Conservation (phyloP, 53 echinoderm and acorn worm species). For the Antedon mediterranea region DNA sequence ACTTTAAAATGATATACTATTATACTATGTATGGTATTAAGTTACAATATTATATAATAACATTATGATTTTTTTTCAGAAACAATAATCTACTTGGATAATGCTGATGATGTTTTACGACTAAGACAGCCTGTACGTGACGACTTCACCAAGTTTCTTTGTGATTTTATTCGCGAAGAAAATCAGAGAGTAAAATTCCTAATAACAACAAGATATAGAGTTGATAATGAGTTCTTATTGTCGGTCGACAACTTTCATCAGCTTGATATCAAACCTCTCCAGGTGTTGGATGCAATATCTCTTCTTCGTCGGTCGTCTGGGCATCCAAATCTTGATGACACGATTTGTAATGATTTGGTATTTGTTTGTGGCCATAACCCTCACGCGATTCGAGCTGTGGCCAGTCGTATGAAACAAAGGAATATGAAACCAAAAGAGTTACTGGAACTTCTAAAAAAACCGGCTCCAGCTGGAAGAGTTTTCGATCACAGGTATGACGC, state of each 20-base stretch:
- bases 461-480: constrained; percentile 15
- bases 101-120: constrained; percentile 67
- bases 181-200: constrained; percentile 57
- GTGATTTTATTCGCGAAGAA: constrained; percentile 19
- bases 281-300: constrained; percentile 43
- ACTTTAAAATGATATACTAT: no score
- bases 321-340: constrained; percentile 14
- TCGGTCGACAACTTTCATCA: constrained; percentile 29
- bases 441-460: constrained; percentile 33
- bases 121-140: constrained; percentile 36
- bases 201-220: constrained; percentile 57
- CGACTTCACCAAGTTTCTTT: constrained; percentile 68
- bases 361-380: constrained; percentile 67
- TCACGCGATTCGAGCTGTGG: constrained; percentile 59
- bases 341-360: constrained; percentile 35
- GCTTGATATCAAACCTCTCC: constrained; percentile 48
- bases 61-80: no score
- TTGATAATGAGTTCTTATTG: constrained; percentile 10
- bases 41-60: no score
- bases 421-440: constrained; percentile 26
- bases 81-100: constrained; percentile 59
- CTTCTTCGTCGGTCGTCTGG: constrained; percentile 46
- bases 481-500: constrained; percentile 30
- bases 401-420: constrained; percentile 50
- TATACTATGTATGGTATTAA: no score